Evolutionary conservation across 2,113 vertebrate genomes (phyloP).

Genomic region (Argyrosomus japonicus): DNA sequence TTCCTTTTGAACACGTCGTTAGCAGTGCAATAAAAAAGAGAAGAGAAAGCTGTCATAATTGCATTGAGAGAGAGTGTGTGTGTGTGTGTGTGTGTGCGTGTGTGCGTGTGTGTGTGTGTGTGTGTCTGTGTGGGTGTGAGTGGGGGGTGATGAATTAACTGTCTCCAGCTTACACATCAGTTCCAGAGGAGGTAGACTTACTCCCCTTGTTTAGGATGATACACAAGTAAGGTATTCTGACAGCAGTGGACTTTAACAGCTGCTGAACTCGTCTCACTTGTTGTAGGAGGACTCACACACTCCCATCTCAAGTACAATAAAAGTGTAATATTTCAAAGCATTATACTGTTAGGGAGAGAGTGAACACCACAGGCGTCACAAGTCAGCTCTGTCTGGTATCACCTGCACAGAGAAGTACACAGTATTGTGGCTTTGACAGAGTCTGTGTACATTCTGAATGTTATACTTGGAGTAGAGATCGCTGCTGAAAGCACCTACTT

Average conservation of each 20-base stretch:
- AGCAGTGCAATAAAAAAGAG: slow-evolving; percentile 5
- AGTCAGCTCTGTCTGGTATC: slow-evolving; percentile 18
- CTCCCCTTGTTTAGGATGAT: slow-evolving; percentile 16
- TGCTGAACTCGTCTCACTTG: slow-evolving; percentile 12
- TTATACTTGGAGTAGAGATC: slow-evolving; percentile 9
- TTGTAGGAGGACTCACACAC: neutral
- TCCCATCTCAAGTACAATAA: neutral
- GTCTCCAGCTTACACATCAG: slow-evolving; percentile 30
- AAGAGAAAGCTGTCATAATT: slow-evolving; percentile 17
- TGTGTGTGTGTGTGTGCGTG: neutral
- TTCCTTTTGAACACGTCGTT: slow-evolving; percentile 5
- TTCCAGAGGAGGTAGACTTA: neutral
- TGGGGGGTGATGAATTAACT: neutral
- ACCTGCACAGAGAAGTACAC: slow-evolving; percentile 33
- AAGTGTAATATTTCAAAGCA: neutral
- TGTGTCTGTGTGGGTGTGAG: neutral
- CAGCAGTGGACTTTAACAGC: neutral
- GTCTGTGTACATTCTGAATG: neutral
- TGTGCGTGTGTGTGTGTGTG: neutral
- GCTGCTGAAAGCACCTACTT: neutral
- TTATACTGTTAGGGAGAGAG: neutral
- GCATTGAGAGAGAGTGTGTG: slow-evolving; percentile 4
- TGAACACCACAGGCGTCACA: neutral
- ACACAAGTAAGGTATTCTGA: slow-evolving; percentile 20
- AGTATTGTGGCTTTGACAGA: slow-evolving; percentile 40